These are phyloP conservation scores for Sciurus niger DNA, from an alignment of 2,113 vertebrate genomes.

Conservation along the genomic window DNA sequence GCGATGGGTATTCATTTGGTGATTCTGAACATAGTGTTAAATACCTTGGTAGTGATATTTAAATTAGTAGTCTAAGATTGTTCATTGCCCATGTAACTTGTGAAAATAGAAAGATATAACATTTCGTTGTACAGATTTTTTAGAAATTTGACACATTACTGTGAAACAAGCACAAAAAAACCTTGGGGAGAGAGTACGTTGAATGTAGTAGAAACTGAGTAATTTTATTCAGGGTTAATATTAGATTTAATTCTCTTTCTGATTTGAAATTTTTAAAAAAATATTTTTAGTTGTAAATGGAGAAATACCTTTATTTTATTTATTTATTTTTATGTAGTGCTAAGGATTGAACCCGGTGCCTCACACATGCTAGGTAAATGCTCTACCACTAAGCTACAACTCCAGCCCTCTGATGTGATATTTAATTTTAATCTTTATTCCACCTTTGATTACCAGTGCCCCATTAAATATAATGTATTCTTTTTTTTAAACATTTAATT, in stretches of 20 bases:
- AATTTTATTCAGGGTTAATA: background rate
- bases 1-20: background rate
- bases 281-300: too few species aligned
- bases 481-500: too few species aligned
- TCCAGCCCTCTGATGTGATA: background rate
- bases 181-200: background rate
- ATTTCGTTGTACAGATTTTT: conserved; percentile 16
- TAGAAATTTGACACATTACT: background rate
- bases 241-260: background rate
- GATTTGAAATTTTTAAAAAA: background rate
- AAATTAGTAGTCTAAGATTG: background rate
- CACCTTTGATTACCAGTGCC: background rate
- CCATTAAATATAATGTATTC: background rate
- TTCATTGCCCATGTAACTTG: background rate
- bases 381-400: too few species aligned
- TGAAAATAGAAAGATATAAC: background rate
- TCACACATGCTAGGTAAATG: too few species aligned
- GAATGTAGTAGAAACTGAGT: background rate
- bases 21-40: background rate
- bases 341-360: too few species aligned
- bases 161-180: background rate
- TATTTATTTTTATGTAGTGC: too few species aligned
- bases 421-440: conserved; percentile 46
- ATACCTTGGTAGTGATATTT: background rate
- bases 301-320: too few species aligned